phyloP scores from a whole-genome alignment of 2,888 invertebrate species.

The Polietes domitor region DNA sequence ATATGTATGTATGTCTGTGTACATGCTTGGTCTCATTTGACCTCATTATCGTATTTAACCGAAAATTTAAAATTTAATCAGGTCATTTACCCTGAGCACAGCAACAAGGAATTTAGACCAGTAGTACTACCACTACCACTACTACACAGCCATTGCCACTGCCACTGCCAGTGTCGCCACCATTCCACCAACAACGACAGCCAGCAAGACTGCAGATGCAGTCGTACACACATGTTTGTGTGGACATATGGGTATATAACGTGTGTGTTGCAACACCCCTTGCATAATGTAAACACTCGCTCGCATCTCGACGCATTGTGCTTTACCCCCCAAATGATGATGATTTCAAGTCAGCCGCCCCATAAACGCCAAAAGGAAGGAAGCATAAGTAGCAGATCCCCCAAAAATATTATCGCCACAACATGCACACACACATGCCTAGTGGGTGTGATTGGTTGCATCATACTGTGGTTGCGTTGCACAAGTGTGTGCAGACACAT shows the following conservation, averaged over 20 bases:
- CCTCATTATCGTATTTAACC: slow-evolving; percentile 62
- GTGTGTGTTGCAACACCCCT: slow-evolving; percentile 36
- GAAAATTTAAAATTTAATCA: slow-evolving; percentile 63
- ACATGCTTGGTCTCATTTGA: slow-evolving; percentile 45
- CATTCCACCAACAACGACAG: slow-evolving; percentile 16
- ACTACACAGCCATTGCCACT: slow-evolving; percentile 17
- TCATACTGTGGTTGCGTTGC: not conserved
- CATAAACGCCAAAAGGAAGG: slow-evolving; percentile 64
- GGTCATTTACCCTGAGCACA: slow-evolving; percentile 63
- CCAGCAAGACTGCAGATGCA: slow-evolving; percentile 48
- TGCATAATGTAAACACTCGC: slow-evolving; percentile 37
- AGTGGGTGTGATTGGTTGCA: slow-evolving; percentile 35
- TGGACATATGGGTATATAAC: not conserved
- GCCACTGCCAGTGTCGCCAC: slow-evolving; percentile 32
- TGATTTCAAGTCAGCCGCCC: slow-evolving; percentile 55
- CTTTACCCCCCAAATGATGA: slow-evolving; percentile 31
- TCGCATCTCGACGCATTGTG: slow-evolving; percentile 28
- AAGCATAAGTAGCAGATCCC: slow-evolving; percentile 52
- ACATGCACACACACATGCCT: slow-evolving; percentile 10
- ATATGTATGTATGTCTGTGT: slow-evolving; percentile 5
- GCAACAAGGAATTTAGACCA: slow-evolving; percentile 66
- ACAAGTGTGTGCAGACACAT: slow-evolving; percentile 44
- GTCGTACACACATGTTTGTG: slow-evolving; percentile 30
- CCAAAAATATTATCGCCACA: not conserved
- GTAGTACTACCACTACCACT: slow-evolving; percentile 60